These are phyloP conservation scores for Tridacna crocea DNA, from an alignment of 2,888 invertebrate species.

Conservation along the genomic window DNA sequence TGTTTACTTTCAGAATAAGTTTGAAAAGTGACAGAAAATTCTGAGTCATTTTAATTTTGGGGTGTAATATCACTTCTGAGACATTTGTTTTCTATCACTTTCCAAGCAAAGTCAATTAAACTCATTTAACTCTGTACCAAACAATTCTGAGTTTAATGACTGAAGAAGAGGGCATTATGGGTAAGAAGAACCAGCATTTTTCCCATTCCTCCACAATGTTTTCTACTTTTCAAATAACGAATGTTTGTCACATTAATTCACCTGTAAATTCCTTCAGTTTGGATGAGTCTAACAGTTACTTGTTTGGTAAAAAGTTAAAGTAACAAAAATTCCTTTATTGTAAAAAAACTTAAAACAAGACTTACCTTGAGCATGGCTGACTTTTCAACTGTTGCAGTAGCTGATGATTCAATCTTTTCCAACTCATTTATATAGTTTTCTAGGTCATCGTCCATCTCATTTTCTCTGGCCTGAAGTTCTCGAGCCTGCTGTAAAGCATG, in stretches of 20 bases:
- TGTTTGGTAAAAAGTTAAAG: too few species aligned
- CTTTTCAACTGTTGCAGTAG: constrained; percentile 71
- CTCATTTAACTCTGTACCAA: neutral
- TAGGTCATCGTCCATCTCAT: constrained; percentile 78
- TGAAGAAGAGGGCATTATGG: too few species aligned
- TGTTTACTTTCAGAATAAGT: neutral
- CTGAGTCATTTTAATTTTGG: too few species aligned
- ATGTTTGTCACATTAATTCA: too few species aligned
- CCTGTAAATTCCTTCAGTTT: too few species aligned
- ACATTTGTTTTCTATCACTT: constrained; percentile 15
- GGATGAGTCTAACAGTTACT: too few species aligned
- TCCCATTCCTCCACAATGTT: too few species aligned
- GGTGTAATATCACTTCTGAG: too few species aligned
- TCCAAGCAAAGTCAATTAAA: neutral
- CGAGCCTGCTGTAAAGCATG: constrained; percentile 68
- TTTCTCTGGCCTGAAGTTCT: constrained; percentile 74
- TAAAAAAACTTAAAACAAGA: neutral
- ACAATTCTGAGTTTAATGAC: too few species aligned
- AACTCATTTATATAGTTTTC: constrained; percentile 77
- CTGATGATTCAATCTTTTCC: constrained; percentile 76
- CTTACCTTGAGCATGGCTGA: constrained; percentile 74
- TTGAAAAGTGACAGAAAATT: constrained; percentile 14
- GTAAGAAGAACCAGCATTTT: too few species aligned
- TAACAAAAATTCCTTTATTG: too few species aligned
- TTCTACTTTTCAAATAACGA: too few species aligned